A percentile compares a stretch with the other conserved stretches of the same genome.
Conservation (phyloP, 2,888 invertebrate species). For the Schizaphis graminum region DNA sequence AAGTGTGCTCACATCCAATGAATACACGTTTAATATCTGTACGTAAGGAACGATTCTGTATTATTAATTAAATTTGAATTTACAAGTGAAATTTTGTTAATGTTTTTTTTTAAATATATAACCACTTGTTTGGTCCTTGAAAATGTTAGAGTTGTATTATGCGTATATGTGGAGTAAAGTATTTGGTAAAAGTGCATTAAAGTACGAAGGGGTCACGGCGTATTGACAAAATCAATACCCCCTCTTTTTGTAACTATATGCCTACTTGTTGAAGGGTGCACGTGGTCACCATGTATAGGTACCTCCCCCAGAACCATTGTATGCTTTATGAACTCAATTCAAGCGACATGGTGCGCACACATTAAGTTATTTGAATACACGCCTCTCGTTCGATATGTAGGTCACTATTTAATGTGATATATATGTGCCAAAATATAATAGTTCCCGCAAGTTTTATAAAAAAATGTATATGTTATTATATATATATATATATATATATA, state of each 20-base stretch:
- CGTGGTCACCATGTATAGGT: conserved; percentile 49
- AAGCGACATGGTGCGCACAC: conserved; percentile 29
- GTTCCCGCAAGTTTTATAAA: not conserved
- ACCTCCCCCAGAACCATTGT: conserved; percentile 20
- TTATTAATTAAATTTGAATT: not conserved
- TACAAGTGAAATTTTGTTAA: not conserved
- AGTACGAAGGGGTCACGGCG: conserved; percentile 54
- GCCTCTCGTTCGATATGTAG: conserved; percentile 55
- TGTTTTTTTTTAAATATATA: conserved; percentile 23
- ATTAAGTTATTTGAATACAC: conserved; percentile 57
- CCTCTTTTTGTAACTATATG: conserved; percentile 24
- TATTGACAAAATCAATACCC: conserved; percentile 64
- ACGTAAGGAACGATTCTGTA: not conserved
- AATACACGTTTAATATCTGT: not conserved
- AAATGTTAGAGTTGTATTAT: not conserved
- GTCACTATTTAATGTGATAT: conserved; percentile 42
- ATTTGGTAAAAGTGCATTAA: conserved; percentile 60
- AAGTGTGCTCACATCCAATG: not conserved
- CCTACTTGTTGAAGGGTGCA: conserved; percentile 64
- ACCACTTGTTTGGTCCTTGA: conserved; percentile 31
- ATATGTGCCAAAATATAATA: not conserved
- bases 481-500: too few species aligned
- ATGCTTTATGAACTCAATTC: conserved; percentile 33
- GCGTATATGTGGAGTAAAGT: not conserved
- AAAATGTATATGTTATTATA: not conserved